Conservation (phyloP, 2,113 vertebrate genomes). For the Ceratotherium simum region DNA sequence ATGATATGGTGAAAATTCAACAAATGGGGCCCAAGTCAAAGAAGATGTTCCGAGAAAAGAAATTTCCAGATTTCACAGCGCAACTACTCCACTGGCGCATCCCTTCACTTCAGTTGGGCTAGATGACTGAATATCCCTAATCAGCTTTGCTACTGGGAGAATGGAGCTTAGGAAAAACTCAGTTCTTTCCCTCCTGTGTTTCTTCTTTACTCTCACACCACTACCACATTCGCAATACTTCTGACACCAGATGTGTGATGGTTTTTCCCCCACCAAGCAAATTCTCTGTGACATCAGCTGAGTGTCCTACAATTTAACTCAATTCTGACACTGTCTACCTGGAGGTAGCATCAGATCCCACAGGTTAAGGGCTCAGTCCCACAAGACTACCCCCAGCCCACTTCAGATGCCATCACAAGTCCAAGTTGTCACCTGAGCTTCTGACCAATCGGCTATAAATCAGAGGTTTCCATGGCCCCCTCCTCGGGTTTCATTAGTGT, state of each 20-base stretch:
- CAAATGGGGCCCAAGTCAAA: background rate
- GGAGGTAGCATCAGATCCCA: background rate
- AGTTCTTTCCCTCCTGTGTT: background rate
- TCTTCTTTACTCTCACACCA: too few species aligned
- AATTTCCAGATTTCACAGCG: background rate
- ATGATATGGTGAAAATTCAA: background rate
- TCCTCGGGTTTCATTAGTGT: background rate
- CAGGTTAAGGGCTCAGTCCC: background rate
- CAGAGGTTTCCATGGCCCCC: background rate
- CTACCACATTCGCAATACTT: background rate
- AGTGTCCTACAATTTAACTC: background rate
- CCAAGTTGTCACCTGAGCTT: background rate
- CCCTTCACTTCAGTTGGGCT: background rate
- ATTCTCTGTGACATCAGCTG: background rate
- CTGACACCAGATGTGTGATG: background rate
- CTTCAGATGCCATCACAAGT: background rate
- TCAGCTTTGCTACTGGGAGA: background rate
- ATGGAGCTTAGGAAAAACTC: background rate
- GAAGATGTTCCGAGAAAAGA: background rate
- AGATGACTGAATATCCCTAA: background rate
- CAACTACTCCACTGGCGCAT: background rate
- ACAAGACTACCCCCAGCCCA: background rate
- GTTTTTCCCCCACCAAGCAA: background rate
- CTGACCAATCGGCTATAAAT: background rate
- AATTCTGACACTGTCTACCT: background rate